Base-by-base conservation (phyloP, 2,113 vertebrate species). In the Eretmodus cyanostictus region DNA sequence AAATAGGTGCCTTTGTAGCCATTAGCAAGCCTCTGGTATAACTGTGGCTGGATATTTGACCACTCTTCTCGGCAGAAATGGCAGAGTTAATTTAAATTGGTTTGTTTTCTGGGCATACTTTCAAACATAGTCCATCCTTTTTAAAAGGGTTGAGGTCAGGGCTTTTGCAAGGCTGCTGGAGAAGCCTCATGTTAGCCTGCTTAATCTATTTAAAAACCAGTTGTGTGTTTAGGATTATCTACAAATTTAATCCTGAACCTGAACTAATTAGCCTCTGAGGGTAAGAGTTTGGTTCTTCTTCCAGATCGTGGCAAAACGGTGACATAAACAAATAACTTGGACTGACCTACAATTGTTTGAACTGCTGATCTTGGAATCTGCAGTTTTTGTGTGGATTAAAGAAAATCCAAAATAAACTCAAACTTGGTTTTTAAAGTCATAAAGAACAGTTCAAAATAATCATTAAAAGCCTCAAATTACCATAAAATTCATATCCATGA, bases 111-210 rank as follows among this genome's bases (percentile, higher is more conserved):
- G 34, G 10, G 34, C 1, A n/a, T 22, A n/a, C 4, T 38, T 66
- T 38, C 61, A 66, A 66, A 66, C 31, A 66, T 66, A 38, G 31
- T 38, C 31, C 31, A 66, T 8, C 2, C 0, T 8, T 0, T 36
- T 36, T 0, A n/a, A 38, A 0, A 2, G 31, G 17, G 10, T 0
- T 36, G 2, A 66, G 0, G 61, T 66, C 61, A 66, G 0, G 61
- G 31, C 0, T 66, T 66, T n/a, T n/a, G 17, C 4, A 66, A 66
- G 61, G 61, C 1, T 66, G 61, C 61, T 66, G 31, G 17, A 66
- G 31, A 66, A 66, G 61, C 61, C 0, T 66, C 3, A 0, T n/a
- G 61, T 38, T 66, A 66, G 61, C 17, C 61, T 0, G 6, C 31
- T 38, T 0, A n/a, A 66, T 36, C 31, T 12, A 1, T 63, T 0